Conservation (phyloP, 2,888 invertebrate genomes). For the Empis stercorea region DNA sequence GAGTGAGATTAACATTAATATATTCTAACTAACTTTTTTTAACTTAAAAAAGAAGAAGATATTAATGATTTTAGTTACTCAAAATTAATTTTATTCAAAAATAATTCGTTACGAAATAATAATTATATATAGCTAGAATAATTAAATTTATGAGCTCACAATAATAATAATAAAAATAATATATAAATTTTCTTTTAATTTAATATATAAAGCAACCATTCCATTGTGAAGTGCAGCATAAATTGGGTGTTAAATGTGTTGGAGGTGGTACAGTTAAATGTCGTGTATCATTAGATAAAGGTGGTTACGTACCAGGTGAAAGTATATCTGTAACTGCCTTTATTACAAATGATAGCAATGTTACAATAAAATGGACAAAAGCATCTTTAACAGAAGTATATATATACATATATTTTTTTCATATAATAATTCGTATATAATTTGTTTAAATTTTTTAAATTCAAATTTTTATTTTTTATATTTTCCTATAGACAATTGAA, state of each 20-base stretch:
- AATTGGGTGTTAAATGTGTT: conserved; percentile 76
- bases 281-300: conserved; percentile 74
- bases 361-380: conserved; percentile 71
- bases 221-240: conserved; percentile 82
- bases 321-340: conserved; percentile 76
- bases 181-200: conserved; percentile 16
- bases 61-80: too few species aligned
- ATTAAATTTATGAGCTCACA: too few species aligned
- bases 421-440: too few species aligned
- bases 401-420: too few species aligned
- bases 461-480: not conserved
- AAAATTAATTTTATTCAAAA: too few species aligned
- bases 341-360: conserved; percentile 72
- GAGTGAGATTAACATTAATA: too few species aligned
- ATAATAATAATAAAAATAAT: too few species aligned
- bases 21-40: too few species aligned
- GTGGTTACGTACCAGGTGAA: conserved; percentile 92
- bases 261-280: conserved; percentile 79
- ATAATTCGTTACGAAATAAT: too few species aligned
- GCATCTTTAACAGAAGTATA: conserved; percentile 65
- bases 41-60: too few species aligned
- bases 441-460: not conserved
- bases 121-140: too few species aligned
- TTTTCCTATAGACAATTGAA: conserved; percentile 70
- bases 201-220: conserved; percentile 82